These are phyloP conservation scores for Ornithoptera priamus DNA, from an alignment of 2,888 invertebrate genomes.

Conservation along the genomic window DNA sequence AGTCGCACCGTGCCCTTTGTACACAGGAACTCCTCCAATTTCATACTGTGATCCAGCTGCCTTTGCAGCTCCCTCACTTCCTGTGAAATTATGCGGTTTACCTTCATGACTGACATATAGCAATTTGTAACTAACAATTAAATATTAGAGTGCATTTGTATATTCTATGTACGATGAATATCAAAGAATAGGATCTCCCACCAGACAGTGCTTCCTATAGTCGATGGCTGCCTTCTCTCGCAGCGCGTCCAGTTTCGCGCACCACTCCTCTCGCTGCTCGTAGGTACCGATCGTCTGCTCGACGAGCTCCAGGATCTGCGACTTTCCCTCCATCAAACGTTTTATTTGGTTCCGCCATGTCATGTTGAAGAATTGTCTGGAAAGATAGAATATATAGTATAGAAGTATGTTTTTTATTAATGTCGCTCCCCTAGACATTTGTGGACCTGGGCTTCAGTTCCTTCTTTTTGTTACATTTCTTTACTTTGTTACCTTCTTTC, in stretches of 20 bases:
- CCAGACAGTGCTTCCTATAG: conserved; percentile 73
- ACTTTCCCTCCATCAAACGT: conserved; percentile 88
- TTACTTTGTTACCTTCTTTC: too few species aligned
- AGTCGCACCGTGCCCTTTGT: conserved; percentile 90
- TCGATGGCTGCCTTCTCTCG: conserved; percentile 83
- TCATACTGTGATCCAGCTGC: conserved; percentile 90
- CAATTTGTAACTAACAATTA: too few species aligned
- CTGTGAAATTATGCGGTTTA: conserved; percentile 43
- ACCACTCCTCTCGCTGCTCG: conserved; percentile 91
- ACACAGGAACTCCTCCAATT: conserved; percentile 90
- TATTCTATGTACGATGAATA: too few species aligned
- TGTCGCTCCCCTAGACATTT: too few species aligned
- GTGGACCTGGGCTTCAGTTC: too few species aligned
- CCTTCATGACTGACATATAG: too few species aligned
- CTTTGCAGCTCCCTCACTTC: conserved; percentile 94
- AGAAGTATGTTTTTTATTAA: too few species aligned
- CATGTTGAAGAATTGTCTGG: conserved; percentile 88
- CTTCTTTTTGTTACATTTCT: too few species aligned
- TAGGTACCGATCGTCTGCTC: conserved; percentile 94
- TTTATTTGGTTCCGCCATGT: conserved; percentile 89
- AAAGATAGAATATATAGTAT: too few species aligned
- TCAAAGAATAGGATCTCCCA: conserved; percentile 52
- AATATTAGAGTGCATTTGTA: too few species aligned
- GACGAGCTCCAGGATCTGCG: conserved; percentile 90
- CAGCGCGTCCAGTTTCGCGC: conserved; percentile 88